Conservation (phyloP, 2,888 invertebrate genomes). For the Hyles lineata region DNA sequence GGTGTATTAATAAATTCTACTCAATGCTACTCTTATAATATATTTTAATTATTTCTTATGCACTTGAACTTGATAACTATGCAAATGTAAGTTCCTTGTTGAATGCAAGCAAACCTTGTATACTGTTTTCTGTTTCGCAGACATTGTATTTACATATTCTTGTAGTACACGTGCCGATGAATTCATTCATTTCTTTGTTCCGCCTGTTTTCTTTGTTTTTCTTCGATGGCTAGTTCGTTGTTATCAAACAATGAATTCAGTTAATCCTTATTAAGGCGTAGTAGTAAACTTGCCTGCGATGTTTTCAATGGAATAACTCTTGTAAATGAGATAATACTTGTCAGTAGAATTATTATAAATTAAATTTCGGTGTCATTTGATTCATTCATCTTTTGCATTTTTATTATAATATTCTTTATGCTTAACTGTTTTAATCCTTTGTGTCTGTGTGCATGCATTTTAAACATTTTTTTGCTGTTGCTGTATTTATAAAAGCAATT, state of each 20-base stretch:
- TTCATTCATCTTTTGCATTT: no score
- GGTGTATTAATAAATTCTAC: not conserved
- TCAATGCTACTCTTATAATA: not conserved
- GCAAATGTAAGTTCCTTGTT: conserved; percentile 17
- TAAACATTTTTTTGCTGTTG: no score
- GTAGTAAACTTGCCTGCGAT: no score
- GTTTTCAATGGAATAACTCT: no score
- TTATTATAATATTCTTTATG: no score
- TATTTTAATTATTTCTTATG: conserved; percentile 11
- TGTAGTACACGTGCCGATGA: not conserved
- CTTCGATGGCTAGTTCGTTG: not conserved
- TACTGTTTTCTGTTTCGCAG: not conserved
- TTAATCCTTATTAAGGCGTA: not conserved
- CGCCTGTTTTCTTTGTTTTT: not conserved
- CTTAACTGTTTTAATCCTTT: no score
- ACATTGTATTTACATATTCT: conserved; percentile 6
- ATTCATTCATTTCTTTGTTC: conserved; percentile 22
- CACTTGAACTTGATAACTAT: conserved; percentile 6
- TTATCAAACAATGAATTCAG: not conserved
- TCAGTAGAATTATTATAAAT: no score
- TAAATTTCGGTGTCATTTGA: no score
- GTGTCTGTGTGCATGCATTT: no score
- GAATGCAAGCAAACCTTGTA: conserved; percentile 1
- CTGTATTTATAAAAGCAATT: not conserved
- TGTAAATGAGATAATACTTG: no score